Evolutionary conservation across 2,888 invertebrate species (phyloP).

Genomic region (Idaea dimidiata): DNA sequence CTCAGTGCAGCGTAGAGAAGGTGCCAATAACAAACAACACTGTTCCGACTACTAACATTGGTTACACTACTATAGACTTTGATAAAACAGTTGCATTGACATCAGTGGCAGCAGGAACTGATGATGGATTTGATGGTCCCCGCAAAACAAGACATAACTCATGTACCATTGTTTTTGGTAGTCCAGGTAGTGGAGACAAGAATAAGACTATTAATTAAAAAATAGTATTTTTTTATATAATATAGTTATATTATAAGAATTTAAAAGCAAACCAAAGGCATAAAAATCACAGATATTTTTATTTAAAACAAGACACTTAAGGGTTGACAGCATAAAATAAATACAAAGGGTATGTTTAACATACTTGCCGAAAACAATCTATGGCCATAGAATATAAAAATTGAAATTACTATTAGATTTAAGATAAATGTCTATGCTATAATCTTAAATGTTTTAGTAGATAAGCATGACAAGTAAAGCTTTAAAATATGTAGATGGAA

Average conservation of each 20-base stretch:
- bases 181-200: slow-evolving; percentile 58
- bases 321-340: background rate
- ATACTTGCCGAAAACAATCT: background rate
- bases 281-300: background rate
- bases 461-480: background rate
- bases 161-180: slow-evolving; percentile 79
- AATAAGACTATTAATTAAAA: slow-evolving; percentile 34
- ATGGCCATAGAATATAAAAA: background rate
- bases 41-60: slow-evolving; percentile 83
- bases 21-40: slow-evolving; percentile 43
- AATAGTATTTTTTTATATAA: slow-evolving; percentile 9
- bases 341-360: background rate
- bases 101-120: slow-evolving; percentile 86
- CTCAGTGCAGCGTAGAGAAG: slow-evolving; percentile 63
- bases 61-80: slow-evolving; percentile 96
- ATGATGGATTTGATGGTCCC: slow-evolving; percentile 86
- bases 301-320: background rate
- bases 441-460: background rate
- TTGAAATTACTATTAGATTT: background rate
- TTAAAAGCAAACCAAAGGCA: background rate
- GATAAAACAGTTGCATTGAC: slow-evolving; percentile 95
- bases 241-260: background rate
- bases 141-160: slow-evolving; percentile 92
- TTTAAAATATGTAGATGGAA: background rate
- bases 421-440: background rate